Conservation (phyloP, 2,797 vertebrate genomes). For the Spinus pinus region DNA sequence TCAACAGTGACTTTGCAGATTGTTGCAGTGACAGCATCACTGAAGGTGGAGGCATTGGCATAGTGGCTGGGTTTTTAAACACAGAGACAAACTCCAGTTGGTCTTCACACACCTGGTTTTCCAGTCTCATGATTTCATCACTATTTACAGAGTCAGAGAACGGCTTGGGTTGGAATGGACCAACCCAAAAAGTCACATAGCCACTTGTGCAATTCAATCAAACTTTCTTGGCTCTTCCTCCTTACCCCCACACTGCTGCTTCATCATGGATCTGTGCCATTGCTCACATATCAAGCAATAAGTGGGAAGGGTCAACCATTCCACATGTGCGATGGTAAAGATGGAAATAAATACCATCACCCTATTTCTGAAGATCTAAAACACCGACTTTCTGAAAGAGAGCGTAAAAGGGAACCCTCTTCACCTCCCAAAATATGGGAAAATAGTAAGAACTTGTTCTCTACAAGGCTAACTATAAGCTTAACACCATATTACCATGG, state of each 20-base stretch:
- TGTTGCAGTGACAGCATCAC: not conserved
- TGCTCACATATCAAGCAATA: not conserved
- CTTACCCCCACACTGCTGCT: not conserved
- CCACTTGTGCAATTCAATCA: not conserved
- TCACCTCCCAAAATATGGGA: not conserved
- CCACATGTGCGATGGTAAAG: fast-evolving
- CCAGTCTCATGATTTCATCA: not conserved
- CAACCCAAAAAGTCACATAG: not conserved
- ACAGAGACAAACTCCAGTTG: not conserved
- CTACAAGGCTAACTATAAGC: not conserved
- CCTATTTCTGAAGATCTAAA: not conserved
- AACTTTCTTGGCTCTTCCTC: not conserved
- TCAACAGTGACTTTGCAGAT: not conserved
- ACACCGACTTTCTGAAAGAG: not conserved
- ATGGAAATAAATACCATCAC: not conserved
- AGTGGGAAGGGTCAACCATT: not conserved
- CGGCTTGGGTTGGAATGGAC: fast-evolving
- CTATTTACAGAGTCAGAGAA: not conserved
- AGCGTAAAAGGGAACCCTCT: not conserved
- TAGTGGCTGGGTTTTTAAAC: not conserved
- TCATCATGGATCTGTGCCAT: not conserved
- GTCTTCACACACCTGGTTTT: not conserved
- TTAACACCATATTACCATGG: not conserved
- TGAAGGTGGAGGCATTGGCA: not conserved
- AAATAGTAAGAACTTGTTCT: not conserved